These are phyloP conservation scores for Drosophila nr. perissopoda DNA, from an alignment of 2,888 invertebrate species.

Conservation along the genomic window DNA sequence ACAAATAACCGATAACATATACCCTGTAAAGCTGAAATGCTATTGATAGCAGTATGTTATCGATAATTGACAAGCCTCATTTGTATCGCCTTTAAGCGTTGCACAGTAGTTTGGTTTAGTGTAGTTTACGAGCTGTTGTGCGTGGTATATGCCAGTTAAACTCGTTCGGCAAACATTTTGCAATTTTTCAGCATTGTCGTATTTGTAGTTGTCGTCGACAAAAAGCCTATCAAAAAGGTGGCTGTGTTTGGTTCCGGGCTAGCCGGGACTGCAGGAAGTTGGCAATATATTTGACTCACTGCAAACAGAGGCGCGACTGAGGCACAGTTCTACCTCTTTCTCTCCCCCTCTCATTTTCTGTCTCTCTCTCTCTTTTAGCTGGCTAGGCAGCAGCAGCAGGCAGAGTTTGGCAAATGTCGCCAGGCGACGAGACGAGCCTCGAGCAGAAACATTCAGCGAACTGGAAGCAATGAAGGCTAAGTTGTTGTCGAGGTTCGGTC, in stretches of 20 bases:
- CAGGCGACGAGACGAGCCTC: conserved; percentile 19
- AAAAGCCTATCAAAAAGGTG: conserved; percentile 69
- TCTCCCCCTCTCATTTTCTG: background rate
- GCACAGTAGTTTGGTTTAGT: background rate
- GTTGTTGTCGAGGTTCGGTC: conserved; percentile 68
- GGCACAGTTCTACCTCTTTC: conserved; percentile 41
- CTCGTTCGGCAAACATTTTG: background rate
- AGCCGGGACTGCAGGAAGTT: conserved; percentile 76
- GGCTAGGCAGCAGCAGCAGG: conserved; percentile 39
- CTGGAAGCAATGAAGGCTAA: conserved; percentile 78
- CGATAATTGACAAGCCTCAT: background rate
- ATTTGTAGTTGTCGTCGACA: conserved; percentile 39
- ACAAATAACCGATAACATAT: background rate
- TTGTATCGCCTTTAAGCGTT: background rate
- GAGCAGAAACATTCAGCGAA: conserved; percentile 57
- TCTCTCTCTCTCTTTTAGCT: conserved; percentile 18
- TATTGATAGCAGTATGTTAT: background rate
- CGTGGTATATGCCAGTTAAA: conserved; percentile 34
- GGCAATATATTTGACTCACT: conserved; percentile 82
- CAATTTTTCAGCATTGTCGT: conserved; percentile 17
- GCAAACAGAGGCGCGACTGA: conserved; percentile 75
- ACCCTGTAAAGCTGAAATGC: background rate
- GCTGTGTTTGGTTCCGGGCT: conserved; percentile 41
- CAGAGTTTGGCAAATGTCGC: conserved; percentile 41
- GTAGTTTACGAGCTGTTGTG: background rate